phyloP scores from a whole-genome alignment of 2,888 invertebrate genomes.

The Venustoraphidia nigricollis region DNA sequence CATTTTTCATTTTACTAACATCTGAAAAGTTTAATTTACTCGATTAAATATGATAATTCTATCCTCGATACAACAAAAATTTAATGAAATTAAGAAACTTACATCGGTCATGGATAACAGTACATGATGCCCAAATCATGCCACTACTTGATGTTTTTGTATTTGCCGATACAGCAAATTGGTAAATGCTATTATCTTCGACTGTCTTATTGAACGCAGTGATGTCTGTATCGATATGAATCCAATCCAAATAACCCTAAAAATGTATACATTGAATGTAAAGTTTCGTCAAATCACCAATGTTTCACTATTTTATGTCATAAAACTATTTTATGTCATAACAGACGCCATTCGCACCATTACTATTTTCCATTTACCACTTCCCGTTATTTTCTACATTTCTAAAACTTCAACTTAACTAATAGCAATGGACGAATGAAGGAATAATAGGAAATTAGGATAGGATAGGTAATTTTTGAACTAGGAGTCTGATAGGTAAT shows the following conservation, averaged over 20 bases:
- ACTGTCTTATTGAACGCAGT: conserved; percentile 40
- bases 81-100: conserved; percentile 4
- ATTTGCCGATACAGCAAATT: conserved; percentile 73
- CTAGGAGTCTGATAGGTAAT: no score
- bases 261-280: conserved; percentile 7
- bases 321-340: no score
- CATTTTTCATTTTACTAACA: conserved; percentile 39
- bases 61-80: background rate
- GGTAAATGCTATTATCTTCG: conserved; percentile 42
- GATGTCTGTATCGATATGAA: conserved; percentile 32
- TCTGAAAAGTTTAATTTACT: conserved; percentile 15
- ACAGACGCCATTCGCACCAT: no score
- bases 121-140: conserved; percentile 73
- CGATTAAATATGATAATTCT: no score
- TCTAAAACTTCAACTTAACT: no score
- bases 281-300: background rate
- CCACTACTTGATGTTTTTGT: conserved; percentile 54
- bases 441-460: no score
- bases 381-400: no score
- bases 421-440: no score
- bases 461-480: no score
- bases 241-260: conserved; percentile 45
- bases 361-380: no score
- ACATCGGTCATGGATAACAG: conserved; percentile 33
- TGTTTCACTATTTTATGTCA: no score